These are phyloP conservation scores for Enhydra lutris DNA, from an alignment of 2,113 vertebrate species.

Conservation along the genomic window DNA sequence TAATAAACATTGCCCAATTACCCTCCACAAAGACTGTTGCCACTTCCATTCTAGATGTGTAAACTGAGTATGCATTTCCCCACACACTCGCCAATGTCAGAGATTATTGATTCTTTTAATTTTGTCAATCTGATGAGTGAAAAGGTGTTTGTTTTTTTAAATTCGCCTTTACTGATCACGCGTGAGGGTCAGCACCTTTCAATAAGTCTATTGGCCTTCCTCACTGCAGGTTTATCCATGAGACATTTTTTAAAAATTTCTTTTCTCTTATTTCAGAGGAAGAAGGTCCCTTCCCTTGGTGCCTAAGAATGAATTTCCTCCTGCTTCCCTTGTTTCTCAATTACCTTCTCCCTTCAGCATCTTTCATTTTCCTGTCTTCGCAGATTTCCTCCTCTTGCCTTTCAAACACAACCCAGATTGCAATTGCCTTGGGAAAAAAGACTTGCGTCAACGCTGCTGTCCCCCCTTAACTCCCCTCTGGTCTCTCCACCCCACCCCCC, in stretches of 20 bases:
- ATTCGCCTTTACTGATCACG: neutral
- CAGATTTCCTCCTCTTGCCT: neutral
- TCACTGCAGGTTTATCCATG: neutral
- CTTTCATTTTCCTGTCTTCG: neutral
- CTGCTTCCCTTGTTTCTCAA: neutral
- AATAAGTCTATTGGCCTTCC: neutral
- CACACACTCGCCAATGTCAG: neutral
- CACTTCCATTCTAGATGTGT: neutral
- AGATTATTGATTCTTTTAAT: slow-evolving; percentile 13
- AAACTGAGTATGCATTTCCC: neutral
- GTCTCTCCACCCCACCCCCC: neutral
- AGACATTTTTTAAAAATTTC: neutral
- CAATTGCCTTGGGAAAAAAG: neutral
- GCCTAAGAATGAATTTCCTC: neutral
- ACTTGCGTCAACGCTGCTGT: neutral
- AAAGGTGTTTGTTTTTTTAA: neutral
- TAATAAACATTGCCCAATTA: neutral
- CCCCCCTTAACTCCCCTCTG: neutral
- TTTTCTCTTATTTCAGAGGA: neutral
- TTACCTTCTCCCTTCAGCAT: neutral
- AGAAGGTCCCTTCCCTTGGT: neutral
- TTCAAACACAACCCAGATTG: neutral
- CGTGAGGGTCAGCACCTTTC: neutral
- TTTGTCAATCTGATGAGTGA: neutral
- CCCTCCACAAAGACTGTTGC: neutral